Evolutionary conservation across 2,797 vertebrate genomes (phyloP), one percentile per base, ranked within the genome.

Genomic region (Parambassis ranga): DNA sequence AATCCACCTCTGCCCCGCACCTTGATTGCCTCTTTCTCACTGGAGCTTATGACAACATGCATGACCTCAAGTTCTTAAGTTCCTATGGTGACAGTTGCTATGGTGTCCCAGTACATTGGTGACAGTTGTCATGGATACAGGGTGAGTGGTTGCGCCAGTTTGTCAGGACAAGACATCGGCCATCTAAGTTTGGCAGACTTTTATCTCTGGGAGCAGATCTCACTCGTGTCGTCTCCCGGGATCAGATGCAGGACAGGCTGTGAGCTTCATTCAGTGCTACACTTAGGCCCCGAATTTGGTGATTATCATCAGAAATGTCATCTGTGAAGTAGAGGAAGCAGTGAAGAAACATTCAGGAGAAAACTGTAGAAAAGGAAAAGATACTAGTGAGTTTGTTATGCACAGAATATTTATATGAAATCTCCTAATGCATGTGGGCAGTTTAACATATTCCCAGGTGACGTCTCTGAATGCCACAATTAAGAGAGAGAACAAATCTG

Each of bases 81-180:
- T 42, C 4, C 71, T 37, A 20, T 47, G 64, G 62, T 11, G 35
- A 70, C 66, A 27, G 69, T 73, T 68, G 27, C 65, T 43, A 75
- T 58, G 48, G 65, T 60, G 62, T 26, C 43, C 7, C 38, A 24
- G 38, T 24, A 57, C 65, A 71, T 69, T 42, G 20, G 35, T 52
- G 38, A 32, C 53, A 31, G 76, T 79, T 68, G 69, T 65, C 75
- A 59, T 64, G 65, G 80, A 33, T 31, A 78, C 35, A 22, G 32
- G 30, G 64, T 20, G 42, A 48, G 52, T 37, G 44, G 36, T 55
- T 52, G 16, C 53, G 38, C 28, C 51, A 28, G 48, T 55, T 50
- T 50, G 62, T 58, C 60, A 50, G 48, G 31, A 51, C 31, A 35
- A 33, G 32, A 47, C n/a, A 31, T 13, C 6, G 6, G 18, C 41